Evolutionary conservation across 2,797 vertebrate species (phyloP).

Genomic region (Microctenopoma stevenorrisi): DNA sequence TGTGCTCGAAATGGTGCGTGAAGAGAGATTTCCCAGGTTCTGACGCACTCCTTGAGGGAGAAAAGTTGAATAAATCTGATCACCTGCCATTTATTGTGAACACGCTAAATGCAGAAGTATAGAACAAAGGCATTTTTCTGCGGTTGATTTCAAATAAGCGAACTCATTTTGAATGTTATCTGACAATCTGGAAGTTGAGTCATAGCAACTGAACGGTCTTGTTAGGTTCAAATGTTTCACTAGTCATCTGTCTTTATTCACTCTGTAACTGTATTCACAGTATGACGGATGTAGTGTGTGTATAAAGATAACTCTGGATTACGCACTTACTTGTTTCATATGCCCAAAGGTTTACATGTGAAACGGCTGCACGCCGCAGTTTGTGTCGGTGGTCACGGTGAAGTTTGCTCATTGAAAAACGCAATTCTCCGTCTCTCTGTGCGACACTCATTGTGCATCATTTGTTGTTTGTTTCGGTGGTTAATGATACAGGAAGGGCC

Average conservation of each 20-base stretch:
- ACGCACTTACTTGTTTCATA: background rate
- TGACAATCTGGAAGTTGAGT: background rate
- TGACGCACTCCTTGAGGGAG: constrained; percentile 49
- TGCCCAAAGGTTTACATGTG: constrained; percentile 9
- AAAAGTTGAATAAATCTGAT: constrained; percentile 53
- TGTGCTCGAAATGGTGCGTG: constrained; percentile 25
- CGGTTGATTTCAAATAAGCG: constrained; percentile 20
- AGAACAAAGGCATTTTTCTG: constrained; percentile 31
- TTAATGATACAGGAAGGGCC: constrained; percentile 86
- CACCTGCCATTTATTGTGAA: constrained; percentile 50
- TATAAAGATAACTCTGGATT: background rate
- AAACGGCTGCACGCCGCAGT: constrained; percentile 27
- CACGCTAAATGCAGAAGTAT: constrained; percentile 13
- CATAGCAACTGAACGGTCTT: no score
- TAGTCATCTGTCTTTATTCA: no score
- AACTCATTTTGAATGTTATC: constrained; percentile 6
- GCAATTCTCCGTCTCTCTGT: constrained; percentile 66
- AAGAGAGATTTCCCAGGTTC: constrained; percentile 45
- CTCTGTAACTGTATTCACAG: background rate
- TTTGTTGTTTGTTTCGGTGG: constrained; percentile 79
- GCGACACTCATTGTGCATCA: constrained; percentile 68
- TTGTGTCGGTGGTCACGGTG: constrained; percentile 40
- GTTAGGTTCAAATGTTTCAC: no score
- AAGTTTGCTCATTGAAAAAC: constrained; percentile 58
- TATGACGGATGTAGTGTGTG: background rate